Base-by-base conservation (phyloP, 2,888 invertebrate species). In the Acanthococcus lagerstroemiae region DNA sequence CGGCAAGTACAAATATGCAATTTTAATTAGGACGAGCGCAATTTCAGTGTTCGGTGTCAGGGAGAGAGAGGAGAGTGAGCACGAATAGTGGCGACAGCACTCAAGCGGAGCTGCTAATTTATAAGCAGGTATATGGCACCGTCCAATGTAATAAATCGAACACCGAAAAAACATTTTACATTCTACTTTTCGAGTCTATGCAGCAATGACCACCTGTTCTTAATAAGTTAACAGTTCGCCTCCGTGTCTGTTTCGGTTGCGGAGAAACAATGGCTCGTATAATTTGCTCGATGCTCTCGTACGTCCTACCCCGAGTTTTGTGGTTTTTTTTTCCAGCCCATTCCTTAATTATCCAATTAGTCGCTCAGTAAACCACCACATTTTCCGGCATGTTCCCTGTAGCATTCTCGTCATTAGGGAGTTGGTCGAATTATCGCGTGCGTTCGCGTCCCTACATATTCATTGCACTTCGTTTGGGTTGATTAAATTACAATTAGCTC, bases 401-500 rank as follows among this genome's bases (percentile, higher is more conserved):
- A 52, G 24, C 52, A 9, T 6, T 37, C 37, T 37, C 37, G n/a
- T 37, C 37, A 37, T 37, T 37, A 37, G 37, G 37, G 37, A 37
- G 37, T 37, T 37, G n/a, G 12, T 37, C n/a, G 37, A 37, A 37
- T 37, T 37, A 37, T 37, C 37, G 37, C 37, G 37, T 37, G 37
- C 37, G 12, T n/a, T 2, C 46, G 22, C 22, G 24, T 52, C 12
- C 24, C n/a, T 48, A 48, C 48, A 21, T 48, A 48, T 21, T n/a
- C 27, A 52, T 26, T 61, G 15, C n/a, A 25, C 58, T 58, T 52
- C 52, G 61, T 50, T 50, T 26, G 27, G 55, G 30, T 61, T 61
- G 48, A 61, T 61, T 61, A 61, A 61, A 61, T 61, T 61, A 61
- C 61, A 61, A 61, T 61, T 61, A 61, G 37, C 25, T 55, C 50